Base-by-base conservation (phyloP, 1,140 invertebrate genomes). In the Drosophila setifemur region DNA sequence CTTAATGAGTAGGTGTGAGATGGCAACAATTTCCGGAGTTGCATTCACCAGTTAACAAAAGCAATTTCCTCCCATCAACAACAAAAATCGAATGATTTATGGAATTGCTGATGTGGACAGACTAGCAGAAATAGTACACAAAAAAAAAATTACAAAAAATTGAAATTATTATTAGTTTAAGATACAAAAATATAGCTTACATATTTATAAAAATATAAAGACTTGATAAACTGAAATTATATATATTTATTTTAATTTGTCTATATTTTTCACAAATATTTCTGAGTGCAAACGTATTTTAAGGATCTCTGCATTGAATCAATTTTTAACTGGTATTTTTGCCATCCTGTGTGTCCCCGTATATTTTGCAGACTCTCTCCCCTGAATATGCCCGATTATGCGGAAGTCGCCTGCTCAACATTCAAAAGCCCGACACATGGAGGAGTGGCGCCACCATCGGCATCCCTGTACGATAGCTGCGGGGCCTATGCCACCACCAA, bases 381-480 rank as follows among this genome's bases (percentile, higher is more conserved):
- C 12, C 61, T 91, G 54, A 90, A 90, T 61, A 91, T 91, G 79
- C 90, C 91, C 21, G 91, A 92, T 78, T 92, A 92, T 71, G 91
- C 91, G 54, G 91, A 92, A 88, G 91, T 92, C 33, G 91, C 89
- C 66, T 90, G 90, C 71, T 90, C 90, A 66, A 90, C 90, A 77
- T 90, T 90, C 73, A 90, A 90, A 85, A 88, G 79, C 48, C 85
- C 89, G 31, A 79, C 83, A 63, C 74, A 77, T 26, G 70, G 60
- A 40, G 44, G 21, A 61, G 21, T 14, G 60, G 49, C 50, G n/a
- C 40, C 55, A 5, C 58, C 53, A 39, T 55, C 40, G 28, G 66
- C 72, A 35, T 88, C 89, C 29, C 74, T 90, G 35, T 90, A 90
- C 44, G 90, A 90, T 57, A 90, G 88, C 75, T 90, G 89, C 37